These are phyloP conservation scores for Parasteatoda lunata DNA, from an alignment of 2,888 invertebrate species.

Conservation along the genomic window DNA sequence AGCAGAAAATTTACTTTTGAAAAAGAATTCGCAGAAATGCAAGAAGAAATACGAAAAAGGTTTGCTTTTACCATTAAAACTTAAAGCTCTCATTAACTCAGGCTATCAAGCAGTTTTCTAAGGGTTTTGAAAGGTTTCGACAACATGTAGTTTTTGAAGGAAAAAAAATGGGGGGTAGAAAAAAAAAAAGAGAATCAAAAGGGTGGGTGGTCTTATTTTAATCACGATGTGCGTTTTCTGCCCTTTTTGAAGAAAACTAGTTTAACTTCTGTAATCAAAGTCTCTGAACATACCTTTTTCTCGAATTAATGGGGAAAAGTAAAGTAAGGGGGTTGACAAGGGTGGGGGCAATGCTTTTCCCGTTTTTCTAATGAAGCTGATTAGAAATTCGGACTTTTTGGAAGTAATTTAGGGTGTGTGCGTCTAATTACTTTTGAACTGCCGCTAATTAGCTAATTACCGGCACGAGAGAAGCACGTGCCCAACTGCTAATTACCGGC, in stretches of 20 bases:
- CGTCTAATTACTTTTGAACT: slow-evolving; percentile 69
- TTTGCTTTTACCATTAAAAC: slow-evolving; percentile 45
- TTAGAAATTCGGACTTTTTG: slow-evolving; percentile 69
- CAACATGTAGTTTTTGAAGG: slow-evolving; percentile 19
- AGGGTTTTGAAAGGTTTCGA: slow-evolving; percentile 42
- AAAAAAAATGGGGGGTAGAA: not conserved
- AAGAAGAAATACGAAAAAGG: slow-evolving; percentile 24
- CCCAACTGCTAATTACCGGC: slow-evolving; percentile 67
- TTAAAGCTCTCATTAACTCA: slow-evolving; percentile 59
- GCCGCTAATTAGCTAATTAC: slow-evolving; percentile 69
- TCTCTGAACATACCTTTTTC: slow-evolving; percentile 59
- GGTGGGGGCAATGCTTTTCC: slow-evolving; percentile 6
- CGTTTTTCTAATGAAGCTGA: slow-evolving; percentile 69
- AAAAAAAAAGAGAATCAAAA: slow-evolving; percentile 18
- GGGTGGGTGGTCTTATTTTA: slow-evolving; percentile 51
- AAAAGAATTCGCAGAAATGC: slow-evolving; percentile 41
- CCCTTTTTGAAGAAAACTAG: slow-evolving; percentile 62
- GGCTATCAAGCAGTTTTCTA: slow-evolving; percentile 40
- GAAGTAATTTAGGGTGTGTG: slow-evolving; percentile 68
- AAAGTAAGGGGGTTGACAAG: not conserved
- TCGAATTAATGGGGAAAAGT: slow-evolving; percentile 58
- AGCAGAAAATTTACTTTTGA: slow-evolving; percentile 29
- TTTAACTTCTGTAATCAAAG: slow-evolving; percentile 68
- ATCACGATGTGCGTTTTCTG: slow-evolving; percentile 49
- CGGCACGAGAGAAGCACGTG: slow-evolving; percentile 64